Evolutionary conservation across 2,888 invertebrate genomes (phyloP).

Genomic region (Branchellion lobata): DNA sequence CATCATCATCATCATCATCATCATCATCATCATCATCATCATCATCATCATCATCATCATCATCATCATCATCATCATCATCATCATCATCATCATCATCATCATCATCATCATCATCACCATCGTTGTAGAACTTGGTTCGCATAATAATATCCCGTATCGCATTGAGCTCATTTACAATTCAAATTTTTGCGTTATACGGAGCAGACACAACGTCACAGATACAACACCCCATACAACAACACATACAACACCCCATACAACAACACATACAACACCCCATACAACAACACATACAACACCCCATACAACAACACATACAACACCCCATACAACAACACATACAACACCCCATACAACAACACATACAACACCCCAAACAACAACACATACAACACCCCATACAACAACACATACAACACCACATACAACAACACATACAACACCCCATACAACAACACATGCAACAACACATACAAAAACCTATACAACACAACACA

Average conservation of each 20-base stretch:
- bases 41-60: conserved; percentile 45
- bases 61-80: conserved; percentile 38
- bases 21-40: conserved; percentile 46
- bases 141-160: conserved; percentile 12
- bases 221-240: not conserved
- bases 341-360: conserved; percentile 2
- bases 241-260: not conserved
- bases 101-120: conserved; percentile 34
- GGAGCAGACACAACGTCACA: not conserved
- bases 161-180: conserved; percentile 36
- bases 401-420: too few species aligned
- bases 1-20: conserved; percentile 43
- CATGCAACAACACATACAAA: too few species aligned
- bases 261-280: conserved; percentile 12
- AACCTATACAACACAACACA: too few species aligned
- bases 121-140: conserved; percentile 7
- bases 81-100: conserved; percentile 39
- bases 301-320: not conserved
- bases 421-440: too few species aligned
- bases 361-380: too few species aligned
- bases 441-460: too few species aligned
- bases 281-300: not conserved
- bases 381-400: too few species aligned
- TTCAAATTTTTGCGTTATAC: conserved; percentile 32
- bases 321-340: not conserved